Evolutionary conservation across 2,888 invertebrate genomes (phyloP).

Genomic region (Steinernema carpocapsae): DNA sequence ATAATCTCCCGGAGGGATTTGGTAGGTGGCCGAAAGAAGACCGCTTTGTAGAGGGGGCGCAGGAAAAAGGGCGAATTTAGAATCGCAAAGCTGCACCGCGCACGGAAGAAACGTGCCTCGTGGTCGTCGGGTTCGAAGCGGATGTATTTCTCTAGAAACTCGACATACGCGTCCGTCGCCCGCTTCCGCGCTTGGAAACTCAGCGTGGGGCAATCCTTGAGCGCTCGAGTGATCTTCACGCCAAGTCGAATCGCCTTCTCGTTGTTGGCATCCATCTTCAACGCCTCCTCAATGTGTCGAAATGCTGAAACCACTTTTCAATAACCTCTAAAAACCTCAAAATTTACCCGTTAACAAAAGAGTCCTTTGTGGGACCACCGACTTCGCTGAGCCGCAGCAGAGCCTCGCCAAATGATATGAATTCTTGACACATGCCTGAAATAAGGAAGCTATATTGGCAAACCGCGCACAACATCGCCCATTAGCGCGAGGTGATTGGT

Average conservation of each 20-base stretch:
- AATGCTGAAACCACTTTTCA: background rate
- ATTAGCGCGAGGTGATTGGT: too few species aligned
- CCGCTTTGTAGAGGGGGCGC: conserved; percentile 2
- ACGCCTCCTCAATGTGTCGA: background rate
- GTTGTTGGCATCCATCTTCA: background rate
- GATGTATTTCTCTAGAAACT: background rate
- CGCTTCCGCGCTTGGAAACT: background rate
- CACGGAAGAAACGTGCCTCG: conserved; percentile 6
- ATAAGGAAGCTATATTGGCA: too few species aligned
- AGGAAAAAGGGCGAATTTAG: background rate
- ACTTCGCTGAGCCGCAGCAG: background rate
- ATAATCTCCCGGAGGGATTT: background rate
- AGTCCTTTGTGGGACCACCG: background rate
- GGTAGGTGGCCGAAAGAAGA: background rate
- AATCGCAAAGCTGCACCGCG: conserved; percentile 4
- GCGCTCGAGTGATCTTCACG: background rate
- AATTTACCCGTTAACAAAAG: background rate
- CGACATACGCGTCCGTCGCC: background rate
- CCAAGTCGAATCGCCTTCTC: background rate
- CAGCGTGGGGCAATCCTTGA: background rate
- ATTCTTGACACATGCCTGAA: background rate
- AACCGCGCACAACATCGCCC: too few species aligned
- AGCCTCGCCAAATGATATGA: background rate
- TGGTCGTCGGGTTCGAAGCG: background rate
- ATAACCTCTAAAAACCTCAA: background rate